A percentile compares a stretch with the other conserved stretches of the same genome.
Conservation (phyloP, 2,888 invertebrate species). For the Ommatoiulus sabulosus region DNA sequence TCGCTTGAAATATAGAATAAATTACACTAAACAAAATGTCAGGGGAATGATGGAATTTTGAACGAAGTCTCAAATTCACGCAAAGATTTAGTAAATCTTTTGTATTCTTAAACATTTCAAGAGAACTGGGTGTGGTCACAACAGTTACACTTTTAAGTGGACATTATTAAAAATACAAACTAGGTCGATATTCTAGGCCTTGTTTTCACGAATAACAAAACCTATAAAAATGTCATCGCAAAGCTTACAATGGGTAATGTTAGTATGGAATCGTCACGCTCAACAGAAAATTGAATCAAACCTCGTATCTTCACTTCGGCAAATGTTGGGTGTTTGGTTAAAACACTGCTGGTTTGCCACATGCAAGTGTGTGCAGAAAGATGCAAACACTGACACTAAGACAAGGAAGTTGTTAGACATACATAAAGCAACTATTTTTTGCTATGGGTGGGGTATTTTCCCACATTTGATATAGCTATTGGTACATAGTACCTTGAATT, state of each 20-base stretch:
- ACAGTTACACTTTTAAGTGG: no score
- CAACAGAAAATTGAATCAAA: conserved; percentile 20
- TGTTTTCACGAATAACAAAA: not conserved
- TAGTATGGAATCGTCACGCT: not conserved
- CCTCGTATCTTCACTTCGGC: conserved; percentile 12
- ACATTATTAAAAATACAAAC: no score
- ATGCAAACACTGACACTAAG: conserved; percentile 40
- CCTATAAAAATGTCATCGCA: not conserved
- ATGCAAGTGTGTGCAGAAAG: conserved; percentile 40
- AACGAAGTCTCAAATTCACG: not conserved
- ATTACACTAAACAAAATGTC: not conserved
- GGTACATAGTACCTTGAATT: no score
- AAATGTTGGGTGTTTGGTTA: conserved; percentile 5
- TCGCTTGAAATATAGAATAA: not conserved
- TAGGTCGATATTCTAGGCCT: not conserved
- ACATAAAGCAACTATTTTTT: not conserved
- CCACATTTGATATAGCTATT: not conserved
- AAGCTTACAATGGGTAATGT: not conserved
- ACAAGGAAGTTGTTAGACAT: conserved; percentile 43
- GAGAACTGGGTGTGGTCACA: not conserved
- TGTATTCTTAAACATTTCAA: not conserved
- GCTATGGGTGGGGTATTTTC: not conserved
- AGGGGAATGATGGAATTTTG: not conserved
- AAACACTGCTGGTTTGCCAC: conserved; percentile 17
- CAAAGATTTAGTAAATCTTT: not conserved